phyloP scores from a whole-genome alignment of 2,888 invertebrate genomes.

The Dexiosoma caninum region DNA sequence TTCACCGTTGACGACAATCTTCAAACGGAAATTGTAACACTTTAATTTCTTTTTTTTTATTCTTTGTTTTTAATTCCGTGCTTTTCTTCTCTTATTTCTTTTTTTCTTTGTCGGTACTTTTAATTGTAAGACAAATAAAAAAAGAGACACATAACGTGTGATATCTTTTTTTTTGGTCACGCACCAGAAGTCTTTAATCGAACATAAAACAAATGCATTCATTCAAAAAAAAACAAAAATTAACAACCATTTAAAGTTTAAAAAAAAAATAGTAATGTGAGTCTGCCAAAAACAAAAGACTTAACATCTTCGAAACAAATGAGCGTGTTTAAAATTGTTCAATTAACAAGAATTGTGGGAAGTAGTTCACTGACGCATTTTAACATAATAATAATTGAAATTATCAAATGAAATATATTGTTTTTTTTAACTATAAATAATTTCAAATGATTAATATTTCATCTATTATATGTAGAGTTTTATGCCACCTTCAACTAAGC shows the following conservation, averaged over 20 bases:
- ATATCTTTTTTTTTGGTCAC: slow-evolving; percentile 16
- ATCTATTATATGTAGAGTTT: too few species aligned
- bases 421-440: too few species aligned
- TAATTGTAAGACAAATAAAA: background rate
- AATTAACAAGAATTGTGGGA: too few species aligned
- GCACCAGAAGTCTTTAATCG: background rate
- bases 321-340: too few species aligned
- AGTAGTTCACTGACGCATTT: too few species aligned
- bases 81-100: background rate
- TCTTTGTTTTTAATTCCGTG: background rate
- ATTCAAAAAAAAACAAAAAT: background rate
- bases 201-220: background rate
- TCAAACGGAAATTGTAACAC: slow-evolving; percentile 40
- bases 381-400: too few species aligned
- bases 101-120: background rate
- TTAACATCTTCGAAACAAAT: too few species aligned
- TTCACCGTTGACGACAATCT: slow-evolving; percentile 39
- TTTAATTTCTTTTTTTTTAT: background rate
- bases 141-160: too few species aligned
- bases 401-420: too few species aligned
- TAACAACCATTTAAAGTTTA: slow-evolving; percentile 6
- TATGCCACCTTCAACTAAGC: too few species aligned
- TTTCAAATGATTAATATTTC: too few species aligned
- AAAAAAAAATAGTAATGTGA: background rate
- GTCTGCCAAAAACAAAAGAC: background rate